phyloP scores from a whole-genome alignment of 2,888 invertebrate species.

The Nudaria mundana region DNA sequence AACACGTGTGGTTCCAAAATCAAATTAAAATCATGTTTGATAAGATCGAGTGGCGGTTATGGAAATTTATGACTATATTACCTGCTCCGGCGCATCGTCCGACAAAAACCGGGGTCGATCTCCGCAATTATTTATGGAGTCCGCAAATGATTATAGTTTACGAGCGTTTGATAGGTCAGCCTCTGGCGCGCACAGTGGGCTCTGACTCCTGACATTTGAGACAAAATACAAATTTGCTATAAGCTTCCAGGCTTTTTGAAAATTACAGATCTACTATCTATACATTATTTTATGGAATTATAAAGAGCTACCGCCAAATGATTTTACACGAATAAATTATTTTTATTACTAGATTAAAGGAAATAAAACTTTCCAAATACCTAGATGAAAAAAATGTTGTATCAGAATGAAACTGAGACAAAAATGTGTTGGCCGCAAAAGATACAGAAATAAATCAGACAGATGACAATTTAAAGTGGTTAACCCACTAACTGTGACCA shows the following conservation, averaged over 20 bases:
- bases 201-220: constrained; percentile 23
- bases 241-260: neutral
- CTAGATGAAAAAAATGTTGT: constrained; percentile 37
- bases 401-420: constrained; percentile 50
- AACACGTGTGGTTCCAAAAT: constrained; percentile 79
- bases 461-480: constrained; percentile 83
- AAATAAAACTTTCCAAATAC: constrained; percentile 42
- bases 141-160: constrained; percentile 79
- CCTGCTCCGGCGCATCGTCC: constrained; percentile 75
- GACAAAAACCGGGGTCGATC: constrained; percentile 73
- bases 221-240: constrained; percentile 20
- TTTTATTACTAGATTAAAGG: constrained; percentile 35
- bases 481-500: constrained; percentile 82
- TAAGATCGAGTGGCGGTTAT: constrained; percentile 81
- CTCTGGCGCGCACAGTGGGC: constrained; percentile 50
- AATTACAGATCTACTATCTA: neutral
- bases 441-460: constrained; percentile 80
- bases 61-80: constrained; percentile 82
- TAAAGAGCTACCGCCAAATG: constrained; percentile 9
- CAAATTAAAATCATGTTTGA: constrained; percentile 82
- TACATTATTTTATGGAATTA: neutral
- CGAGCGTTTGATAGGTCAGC: constrained; percentile 69
- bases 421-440: constrained; percentile 76
- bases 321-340: constrained; percentile 27
- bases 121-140: constrained; percentile 76